Conservation (phyloP, 2,113 vertebrate species). For the Desmodus rotundus region DNA sequence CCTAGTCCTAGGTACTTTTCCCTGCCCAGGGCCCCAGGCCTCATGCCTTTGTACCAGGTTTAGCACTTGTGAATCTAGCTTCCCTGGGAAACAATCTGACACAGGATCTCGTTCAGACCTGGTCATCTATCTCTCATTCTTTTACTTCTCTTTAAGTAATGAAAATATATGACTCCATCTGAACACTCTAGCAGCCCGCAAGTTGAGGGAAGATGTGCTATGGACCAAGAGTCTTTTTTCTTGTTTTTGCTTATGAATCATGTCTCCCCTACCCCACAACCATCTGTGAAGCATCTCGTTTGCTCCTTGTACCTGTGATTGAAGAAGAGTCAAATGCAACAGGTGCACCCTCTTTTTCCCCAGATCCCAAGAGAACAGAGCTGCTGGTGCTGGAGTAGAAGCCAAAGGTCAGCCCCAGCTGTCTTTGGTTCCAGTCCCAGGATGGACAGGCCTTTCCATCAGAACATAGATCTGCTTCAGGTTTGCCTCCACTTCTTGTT, state of each 20-base stretch:
- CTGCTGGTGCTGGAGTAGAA: neutral
- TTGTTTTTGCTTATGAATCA: neutral
- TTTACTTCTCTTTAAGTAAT: neutral
- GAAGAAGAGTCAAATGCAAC: neutral
- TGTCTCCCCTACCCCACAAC: fast-evolving
- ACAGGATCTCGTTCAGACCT: neutral
- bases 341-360: fast-evolving
- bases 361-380: neutral
- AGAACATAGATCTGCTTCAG: neutral
- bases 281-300: neutral
- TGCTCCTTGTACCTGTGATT: neutral
- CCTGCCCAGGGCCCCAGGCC: neutral
- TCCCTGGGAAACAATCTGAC: neutral
- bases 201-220: neutral
- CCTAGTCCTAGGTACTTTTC: neutral
- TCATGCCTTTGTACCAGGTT: neutral
- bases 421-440: too few species aligned
- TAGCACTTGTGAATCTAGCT: neutral
- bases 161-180: neutral
- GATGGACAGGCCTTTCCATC: fast-evolving
- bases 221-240: neutral
- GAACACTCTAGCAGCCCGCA: neutral
- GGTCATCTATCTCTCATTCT: neutral
- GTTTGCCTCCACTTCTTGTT: neutral
- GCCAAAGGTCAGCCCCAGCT: neutral